Evolutionary conservation across 2,113 vertebrate species (phyloP), one percentile per base, ranked within the genome.

Genomic region (Pontoporia blainvillei): DNA sequence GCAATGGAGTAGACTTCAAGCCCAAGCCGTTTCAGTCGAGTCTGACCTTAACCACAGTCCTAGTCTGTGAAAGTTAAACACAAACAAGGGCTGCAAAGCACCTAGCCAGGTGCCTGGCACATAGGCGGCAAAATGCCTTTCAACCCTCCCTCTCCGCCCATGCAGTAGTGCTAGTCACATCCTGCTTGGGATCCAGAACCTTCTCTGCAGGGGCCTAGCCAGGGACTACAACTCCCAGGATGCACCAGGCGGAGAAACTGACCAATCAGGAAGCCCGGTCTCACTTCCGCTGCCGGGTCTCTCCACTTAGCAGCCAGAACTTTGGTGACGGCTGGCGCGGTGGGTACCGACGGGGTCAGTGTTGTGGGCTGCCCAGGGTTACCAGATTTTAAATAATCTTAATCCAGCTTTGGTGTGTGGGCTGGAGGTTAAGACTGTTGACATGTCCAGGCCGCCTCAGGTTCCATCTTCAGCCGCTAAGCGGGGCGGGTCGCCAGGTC

Each of bases 221-320:
- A 13, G 3, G 39, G 17, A 94, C 94, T 88, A 76, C 84, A 93
- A 64, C 64, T 91, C 93, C 96, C 97, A 96, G 86, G 52, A 88
- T 78, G 95, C 95, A 14, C 6, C 8, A 20, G 31, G 20, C 1
- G 0, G 82, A 34, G 44, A 8, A 31, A 4, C 75, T 61, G 69
- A 31, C 96, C 97, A 96, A 97, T 96, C 96, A 95, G 90, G 18
- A 87, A 54, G 34, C 29, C 8, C 0, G 0, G 9, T 15, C 15
- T 71, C 3, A 0, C 29, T 23, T 39, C 21, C 4, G 0, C 0
- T 0, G 6, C 6, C 4, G 0, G 0, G 34, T 13, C 1, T 17
- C 29, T 7, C 5, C 1, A 3, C 23, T 1, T 0, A 1, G 9
- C 6, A 0, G 5, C 23, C 54, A 31, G 23, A 54, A 29, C 46